These are phyloP conservation scores for Athene noctua DNA, from an alignment of 2,113 vertebrate genomes.

Conservation along the genomic window DNA sequence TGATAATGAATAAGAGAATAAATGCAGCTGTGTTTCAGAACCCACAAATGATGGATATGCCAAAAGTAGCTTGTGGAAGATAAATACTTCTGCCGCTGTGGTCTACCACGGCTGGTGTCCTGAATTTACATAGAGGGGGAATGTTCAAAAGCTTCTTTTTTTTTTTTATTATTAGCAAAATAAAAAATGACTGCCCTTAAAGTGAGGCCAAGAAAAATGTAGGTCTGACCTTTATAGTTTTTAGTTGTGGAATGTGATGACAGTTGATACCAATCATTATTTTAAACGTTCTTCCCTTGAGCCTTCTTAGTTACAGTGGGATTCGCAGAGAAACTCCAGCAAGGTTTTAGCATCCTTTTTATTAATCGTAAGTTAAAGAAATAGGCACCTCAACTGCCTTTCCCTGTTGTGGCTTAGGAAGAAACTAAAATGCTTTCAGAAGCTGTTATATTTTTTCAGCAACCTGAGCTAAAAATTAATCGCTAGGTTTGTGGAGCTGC, in stretches of 20 bases:
- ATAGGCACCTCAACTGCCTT: background rate
- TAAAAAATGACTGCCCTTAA: conserved; percentile 65
- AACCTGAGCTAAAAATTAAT: background rate
- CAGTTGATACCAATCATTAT: conserved; percentile 69
- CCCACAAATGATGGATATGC: conserved; percentile 32
- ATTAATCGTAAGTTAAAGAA: conserved; percentile 8
- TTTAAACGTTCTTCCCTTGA: conserved; percentile 63
- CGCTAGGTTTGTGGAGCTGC: background rate
- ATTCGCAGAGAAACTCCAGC: conserved; percentile 21
- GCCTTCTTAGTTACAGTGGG: conserved; percentile 60
- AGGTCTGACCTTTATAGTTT: conserved; percentile 65
- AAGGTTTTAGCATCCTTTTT: conserved; percentile 15
- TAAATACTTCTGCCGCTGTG: conserved; percentile 71
- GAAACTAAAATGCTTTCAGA: background rate
- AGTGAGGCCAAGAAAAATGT: conserved; percentile 71
- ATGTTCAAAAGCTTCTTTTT: conserved; percentile 58
- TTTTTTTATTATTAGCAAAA: conserved; percentile 70
- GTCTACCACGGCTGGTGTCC: conserved; percentile 68
- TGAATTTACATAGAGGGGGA: conserved; percentile 64
- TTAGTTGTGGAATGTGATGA: conserved; percentile 71
- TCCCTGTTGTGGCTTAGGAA: background rate
- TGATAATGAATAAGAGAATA: conserved; percentile 65
- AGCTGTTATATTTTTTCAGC: background rate
- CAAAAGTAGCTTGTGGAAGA: conserved; percentile 69
- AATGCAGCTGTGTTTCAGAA: conserved; percentile 58